Percentiles rank a stretch among this genome's conserved stretches.
phyloP scores from a whole-genome alignment of 2,113 vertebrate species.

The Rhynchopsitta pachyrhyncha region DNA sequence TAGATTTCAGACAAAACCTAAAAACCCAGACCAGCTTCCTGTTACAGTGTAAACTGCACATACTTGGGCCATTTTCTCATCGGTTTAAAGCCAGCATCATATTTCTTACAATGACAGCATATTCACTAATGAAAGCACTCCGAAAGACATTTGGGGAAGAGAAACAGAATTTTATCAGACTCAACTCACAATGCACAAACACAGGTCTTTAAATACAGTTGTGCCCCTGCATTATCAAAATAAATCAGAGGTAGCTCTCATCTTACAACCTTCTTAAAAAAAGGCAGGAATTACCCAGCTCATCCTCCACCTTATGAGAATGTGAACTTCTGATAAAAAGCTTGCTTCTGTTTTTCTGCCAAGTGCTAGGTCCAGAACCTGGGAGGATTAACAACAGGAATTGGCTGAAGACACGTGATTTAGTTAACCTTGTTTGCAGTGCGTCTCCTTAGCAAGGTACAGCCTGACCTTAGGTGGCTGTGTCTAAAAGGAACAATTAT shows the following conservation, averaged over 20 bases:
- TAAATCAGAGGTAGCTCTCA: not conserved
- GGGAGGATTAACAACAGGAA: slow-evolving; percentile 59
- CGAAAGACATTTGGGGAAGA: not conserved
- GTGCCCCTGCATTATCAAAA: not conserved
- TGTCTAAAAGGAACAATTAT: slow-evolving; percentile 57
- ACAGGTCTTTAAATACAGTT: not conserved
- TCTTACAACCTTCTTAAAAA: not conserved
- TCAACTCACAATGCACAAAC: not conserved
- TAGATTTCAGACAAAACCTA: not conserved
- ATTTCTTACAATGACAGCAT: not conserved
- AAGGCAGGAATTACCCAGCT: not conserved
- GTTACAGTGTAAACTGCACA: not conserved
- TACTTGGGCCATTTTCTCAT: not conserved
- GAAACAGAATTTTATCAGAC: not conserved
- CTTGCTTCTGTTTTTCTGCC: slow-evolving; percentile 22
- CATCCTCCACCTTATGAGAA: slow-evolving; percentile 17
- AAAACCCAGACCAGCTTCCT: not conserved
- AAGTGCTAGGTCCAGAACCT: slow-evolving; percentile 37
- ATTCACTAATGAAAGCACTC: not conserved
- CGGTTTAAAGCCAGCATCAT: not conserved
- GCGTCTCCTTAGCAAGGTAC: slow-evolving; percentile 58
- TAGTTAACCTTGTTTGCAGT: slow-evolving; percentile 52
- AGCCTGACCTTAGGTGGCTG: slow-evolving; percentile 72
- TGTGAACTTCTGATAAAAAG: slow-evolving; percentile 35
- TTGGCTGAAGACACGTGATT: slow-evolving; percentile 38